Percentiles rank a stretch among this genome's conserved stretches.
These are phyloP conservation scores for Aspiorhynchus laticeps DNA, from an alignment of 2,113 vertebrate species.

Conservation along the genomic window DNA sequence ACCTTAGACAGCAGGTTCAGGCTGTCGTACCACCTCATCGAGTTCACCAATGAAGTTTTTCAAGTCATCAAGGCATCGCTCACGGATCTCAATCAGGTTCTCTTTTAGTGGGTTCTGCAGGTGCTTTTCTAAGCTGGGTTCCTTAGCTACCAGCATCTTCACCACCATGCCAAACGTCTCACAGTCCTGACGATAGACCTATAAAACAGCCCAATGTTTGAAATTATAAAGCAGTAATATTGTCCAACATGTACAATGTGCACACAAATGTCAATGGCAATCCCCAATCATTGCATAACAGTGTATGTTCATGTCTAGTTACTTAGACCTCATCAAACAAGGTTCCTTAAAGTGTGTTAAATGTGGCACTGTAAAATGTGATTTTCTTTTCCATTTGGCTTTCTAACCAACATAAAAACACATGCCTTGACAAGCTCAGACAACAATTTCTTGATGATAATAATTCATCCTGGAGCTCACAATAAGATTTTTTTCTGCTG, in stretches of 20 bases:
- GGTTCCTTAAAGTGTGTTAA: not conserved
- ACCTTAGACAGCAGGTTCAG: constrained; percentile 62
- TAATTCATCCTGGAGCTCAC: not conserved
- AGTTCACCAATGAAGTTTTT: constrained; percentile 90
- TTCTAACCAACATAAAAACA: not conserved
- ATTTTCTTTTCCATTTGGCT: not conserved
- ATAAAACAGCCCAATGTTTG: constrained; percentile 13
- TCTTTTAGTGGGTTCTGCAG: constrained; percentile 92
- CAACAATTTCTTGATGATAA: not conserved
- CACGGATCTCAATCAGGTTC: constrained; percentile 94
- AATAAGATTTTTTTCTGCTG: not conserved
- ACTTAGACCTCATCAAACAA: not conserved
- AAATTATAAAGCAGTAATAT: not conserved
- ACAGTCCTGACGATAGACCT: constrained; percentile 97
- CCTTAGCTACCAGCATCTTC: constrained; percentile 98
- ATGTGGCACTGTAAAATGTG: not conserved
- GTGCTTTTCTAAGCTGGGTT: constrained; percentile 90
- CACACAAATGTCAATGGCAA: not conserved
- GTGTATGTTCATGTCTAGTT: not conserved
- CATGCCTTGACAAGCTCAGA: not conserved
- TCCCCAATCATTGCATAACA: not conserved
- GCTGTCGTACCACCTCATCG: constrained; percentile 79
- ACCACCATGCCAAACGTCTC: constrained; percentile 99
- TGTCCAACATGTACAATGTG: not conserved
- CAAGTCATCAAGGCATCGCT: constrained; percentile 94